Conservation (phyloP, 1,140 invertebrate species). For the Andricus grossulariae region DNA sequence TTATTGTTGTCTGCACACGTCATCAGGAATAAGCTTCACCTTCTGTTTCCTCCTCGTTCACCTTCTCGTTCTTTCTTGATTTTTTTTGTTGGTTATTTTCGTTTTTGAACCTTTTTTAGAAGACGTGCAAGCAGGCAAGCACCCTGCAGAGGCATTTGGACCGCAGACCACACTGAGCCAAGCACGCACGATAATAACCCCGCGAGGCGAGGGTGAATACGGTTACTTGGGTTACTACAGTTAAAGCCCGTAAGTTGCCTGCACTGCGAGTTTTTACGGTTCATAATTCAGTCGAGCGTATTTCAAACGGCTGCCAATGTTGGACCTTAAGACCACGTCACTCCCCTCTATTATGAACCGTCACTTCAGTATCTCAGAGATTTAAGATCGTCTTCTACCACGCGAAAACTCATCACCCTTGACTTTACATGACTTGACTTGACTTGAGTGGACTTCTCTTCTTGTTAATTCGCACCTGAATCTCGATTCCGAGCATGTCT, state of each 20-base stretch:
- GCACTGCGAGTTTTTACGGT: slow-evolving; percentile 72
- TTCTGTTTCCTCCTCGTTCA: slow-evolving; percentile 41
- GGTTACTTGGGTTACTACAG: slow-evolving; percentile 65
- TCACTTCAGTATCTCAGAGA: slow-evolving; percentile 62
- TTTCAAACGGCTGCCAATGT: slow-evolving; percentile 74
- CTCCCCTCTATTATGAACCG: slow-evolving; percentile 65
- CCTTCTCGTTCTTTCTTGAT: slow-evolving; percentile 37
- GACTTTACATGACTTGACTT: slow-evolving; percentile 4
- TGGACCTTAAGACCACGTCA: slow-evolving; percentile 59
- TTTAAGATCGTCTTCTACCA: slow-evolving; percentile 65
- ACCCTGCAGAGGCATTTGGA: slow-evolving; percentile 65
- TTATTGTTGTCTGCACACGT: slow-evolving; percentile 40
- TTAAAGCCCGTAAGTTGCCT: slow-evolving; percentile 66
- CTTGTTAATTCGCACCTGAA: slow-evolving; percentile 52
- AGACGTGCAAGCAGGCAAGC: slow-evolving; percentile 54
- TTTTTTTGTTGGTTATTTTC: slow-evolving; percentile 41
- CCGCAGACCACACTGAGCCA: slow-evolving; percentile 72
- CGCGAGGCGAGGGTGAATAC: slow-evolving; percentile 67
- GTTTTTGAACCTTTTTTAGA: slow-evolving; percentile 44
- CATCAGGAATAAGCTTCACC: slow-evolving; percentile 40
- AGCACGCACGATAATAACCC: slow-evolving; percentile 70
- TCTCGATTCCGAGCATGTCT: background rate
- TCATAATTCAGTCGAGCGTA: slow-evolving; percentile 75
- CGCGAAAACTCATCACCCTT: slow-evolving; percentile 70
- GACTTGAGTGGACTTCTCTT: slow-evolving; percentile 34